phyloP scores from a whole-genome alignment of 1,140 invertebrate genomes.

The Neodiprion lecontei region DNA sequence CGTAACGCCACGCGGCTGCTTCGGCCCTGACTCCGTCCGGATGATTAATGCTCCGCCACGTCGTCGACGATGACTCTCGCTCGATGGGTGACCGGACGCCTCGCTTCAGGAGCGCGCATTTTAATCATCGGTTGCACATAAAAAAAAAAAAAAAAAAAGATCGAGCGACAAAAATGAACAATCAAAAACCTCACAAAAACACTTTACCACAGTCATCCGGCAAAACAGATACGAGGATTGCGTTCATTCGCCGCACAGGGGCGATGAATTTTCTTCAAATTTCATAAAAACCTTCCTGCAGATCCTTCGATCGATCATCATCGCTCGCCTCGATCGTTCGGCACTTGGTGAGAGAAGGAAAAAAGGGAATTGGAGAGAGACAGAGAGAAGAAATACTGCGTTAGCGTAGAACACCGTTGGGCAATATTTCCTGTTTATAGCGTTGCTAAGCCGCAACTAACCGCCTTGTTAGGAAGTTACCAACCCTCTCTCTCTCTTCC shows the following conservation, averaged over 20 bases:
- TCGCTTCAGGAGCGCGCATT: background rate
- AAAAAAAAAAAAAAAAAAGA: background rate
- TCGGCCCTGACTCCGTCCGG: background rate
- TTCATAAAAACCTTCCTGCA: background rate
- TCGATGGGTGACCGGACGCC: background rate
- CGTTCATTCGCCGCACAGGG: background rate
- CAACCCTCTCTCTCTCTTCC: constrained; percentile 34
- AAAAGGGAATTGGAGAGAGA: background rate
- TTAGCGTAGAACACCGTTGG: constrained; percentile 24
- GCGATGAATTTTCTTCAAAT: background rate
- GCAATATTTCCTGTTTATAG: constrained; percentile 55
- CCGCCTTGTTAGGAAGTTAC: constrained; percentile 61
- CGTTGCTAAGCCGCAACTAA: constrained; percentile 58
- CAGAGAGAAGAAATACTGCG: background rate
- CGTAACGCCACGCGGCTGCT: background rate
- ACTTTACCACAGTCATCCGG: background rate
- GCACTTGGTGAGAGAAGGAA: background rate
- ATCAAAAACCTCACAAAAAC: too few species aligned
- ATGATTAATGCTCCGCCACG: background rate
- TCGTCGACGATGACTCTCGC: background rate
- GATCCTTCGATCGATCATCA: background rate
- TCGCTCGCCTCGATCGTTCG: background rate
- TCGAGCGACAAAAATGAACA: background rate
- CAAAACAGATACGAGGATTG: background rate
- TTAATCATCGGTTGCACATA: background rate